These are phyloP conservation scores for Nannobrachium achirus DNA, from an alignment of 2,113 vertebrate species.

Conservation along the genomic window DNA sequence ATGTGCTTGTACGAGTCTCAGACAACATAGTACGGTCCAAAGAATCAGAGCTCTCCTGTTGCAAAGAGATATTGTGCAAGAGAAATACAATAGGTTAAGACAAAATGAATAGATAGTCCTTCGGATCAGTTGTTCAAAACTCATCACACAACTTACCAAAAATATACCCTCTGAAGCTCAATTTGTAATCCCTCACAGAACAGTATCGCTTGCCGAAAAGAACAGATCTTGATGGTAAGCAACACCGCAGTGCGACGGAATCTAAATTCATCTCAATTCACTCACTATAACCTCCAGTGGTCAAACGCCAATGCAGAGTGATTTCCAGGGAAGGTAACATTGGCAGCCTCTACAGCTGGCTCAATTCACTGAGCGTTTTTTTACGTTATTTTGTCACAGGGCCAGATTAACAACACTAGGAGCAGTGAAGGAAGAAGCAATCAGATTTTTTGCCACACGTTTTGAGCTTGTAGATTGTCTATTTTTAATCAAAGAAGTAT, in stretches of 20 bases:
- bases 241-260: no score
- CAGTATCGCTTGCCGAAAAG: no score
- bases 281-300: neutral
- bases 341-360: conserved; percentile 46
- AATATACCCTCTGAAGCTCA: neutral
- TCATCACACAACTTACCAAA: neutral
- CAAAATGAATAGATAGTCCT: neutral
- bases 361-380: conserved; percentile 44
- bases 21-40: conserved; percentile 86
- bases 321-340: neutral
- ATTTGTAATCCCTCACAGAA: no score
- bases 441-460: no score
- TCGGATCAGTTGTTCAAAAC: no score
- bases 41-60: conserved; percentile 88
- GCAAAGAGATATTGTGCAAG: conserved; percentile 30
- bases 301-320: neutral
- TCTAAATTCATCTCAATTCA: no score
- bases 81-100: neutral
- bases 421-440: no score
- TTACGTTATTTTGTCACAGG: conserved; percentile 44
- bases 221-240: no score
- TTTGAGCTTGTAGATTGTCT: no score
- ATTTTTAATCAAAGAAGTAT: no score
- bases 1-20: conserved; percentile 86
- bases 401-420: conserved; percentile 26